phyloP scores from a whole-genome alignment of 2,888 invertebrate genomes.

The Papilio protenor region DNA sequence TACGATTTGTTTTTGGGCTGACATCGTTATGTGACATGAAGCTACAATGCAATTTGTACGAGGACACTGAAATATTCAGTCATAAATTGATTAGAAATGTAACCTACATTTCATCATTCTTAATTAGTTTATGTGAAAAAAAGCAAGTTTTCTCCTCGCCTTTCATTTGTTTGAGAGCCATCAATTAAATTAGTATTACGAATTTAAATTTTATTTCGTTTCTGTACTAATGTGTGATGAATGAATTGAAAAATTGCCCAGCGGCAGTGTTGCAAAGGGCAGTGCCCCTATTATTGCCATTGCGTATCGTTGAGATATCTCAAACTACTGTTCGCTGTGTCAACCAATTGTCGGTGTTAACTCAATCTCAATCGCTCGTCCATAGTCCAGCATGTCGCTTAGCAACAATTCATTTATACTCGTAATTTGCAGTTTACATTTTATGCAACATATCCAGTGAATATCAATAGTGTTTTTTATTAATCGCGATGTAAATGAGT shows the following conservation, averaged over 20 bases:
- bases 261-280: slow-evolving; percentile 57
- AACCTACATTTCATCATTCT: neutral
- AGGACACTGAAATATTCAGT: slow-evolving; percentile 2
- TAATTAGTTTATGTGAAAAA: neutral
- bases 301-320: slow-evolving; percentile 68
- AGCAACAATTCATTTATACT: slow-evolving; percentile 44
- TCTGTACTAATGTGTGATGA: neutral
- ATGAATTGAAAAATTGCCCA: slow-evolving; percentile 42
- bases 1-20: slow-evolving; percentile 48
- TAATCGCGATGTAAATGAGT: slow-evolving; percentile 71
- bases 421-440: slow-evolving; percentile 44
- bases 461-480: slow-evolving; percentile 3
- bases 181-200: too few species aligned
- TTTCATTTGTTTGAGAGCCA: too few species aligned
- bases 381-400: slow-evolving; percentile 47
- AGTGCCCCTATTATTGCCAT: slow-evolving; percentile 70
- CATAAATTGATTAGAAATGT: neutral
- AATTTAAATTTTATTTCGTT: neutral
- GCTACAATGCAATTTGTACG: neutral
- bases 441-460: neutral
- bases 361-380: slow-evolving; percentile 49
- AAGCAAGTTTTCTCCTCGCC: too few species aligned
- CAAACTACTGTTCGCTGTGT: slow-evolving; percentile 64
- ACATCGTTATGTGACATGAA: slow-evolving; percentile 46
- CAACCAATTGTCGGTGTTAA: slow-evolving; percentile 69